Conservation (phyloP, 2,888 invertebrate species). For the Drosophila flavopinicola region DNA sequence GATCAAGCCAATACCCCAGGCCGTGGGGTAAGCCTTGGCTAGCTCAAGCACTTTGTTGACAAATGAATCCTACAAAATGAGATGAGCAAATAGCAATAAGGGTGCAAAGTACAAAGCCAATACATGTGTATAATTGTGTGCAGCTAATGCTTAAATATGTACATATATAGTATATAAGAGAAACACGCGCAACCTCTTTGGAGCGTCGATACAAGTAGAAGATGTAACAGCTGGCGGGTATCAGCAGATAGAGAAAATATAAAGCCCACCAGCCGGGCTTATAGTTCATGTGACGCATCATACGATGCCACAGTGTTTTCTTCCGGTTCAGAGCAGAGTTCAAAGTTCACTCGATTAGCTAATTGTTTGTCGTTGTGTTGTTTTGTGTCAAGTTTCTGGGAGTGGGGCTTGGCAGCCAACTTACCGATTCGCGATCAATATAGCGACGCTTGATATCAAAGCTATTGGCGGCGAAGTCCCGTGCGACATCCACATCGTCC, state of each 20-base stretch:
- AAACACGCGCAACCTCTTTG: slow-evolving; percentile 86
- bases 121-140: slow-evolving; percentile 18
- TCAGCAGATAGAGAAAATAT: slow-evolving; percentile 90
- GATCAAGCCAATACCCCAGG: slow-evolving; percentile 94
- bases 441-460: slow-evolving; percentile 93
- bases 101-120: slow-evolving; percentile 55
- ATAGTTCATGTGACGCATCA: slow-evolving; percentile 90
- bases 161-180: background rate
- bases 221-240: slow-evolving; percentile 89
- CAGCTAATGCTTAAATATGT: slow-evolving; percentile 17
- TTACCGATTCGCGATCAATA: slow-evolving; percentile 92
- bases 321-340: slow-evolving; percentile 67
- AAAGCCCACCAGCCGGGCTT: slow-evolving; percentile 92
- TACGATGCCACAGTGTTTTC: slow-evolving; percentile 90
- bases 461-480: slow-evolving; percentile 92
- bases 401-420: slow-evolving; percentile 80
- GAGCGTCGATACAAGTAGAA: slow-evolving; percentile 88
- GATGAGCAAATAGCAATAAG: slow-evolving; percentile 58
- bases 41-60: slow-evolving; percentile 90
- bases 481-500: slow-evolving; percentile 91
- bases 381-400: background rate
- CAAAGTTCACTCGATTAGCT: slow-evolving; percentile 30
- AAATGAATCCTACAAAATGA: slow-evolving; percentile 89
- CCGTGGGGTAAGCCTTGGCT: slow-evolving; percentile 94
- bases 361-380: slow-evolving; percentile 8